Base-by-base conservation (phyloP, 2,797 vertebrate species). In the Manis pentadactyla region DNA sequence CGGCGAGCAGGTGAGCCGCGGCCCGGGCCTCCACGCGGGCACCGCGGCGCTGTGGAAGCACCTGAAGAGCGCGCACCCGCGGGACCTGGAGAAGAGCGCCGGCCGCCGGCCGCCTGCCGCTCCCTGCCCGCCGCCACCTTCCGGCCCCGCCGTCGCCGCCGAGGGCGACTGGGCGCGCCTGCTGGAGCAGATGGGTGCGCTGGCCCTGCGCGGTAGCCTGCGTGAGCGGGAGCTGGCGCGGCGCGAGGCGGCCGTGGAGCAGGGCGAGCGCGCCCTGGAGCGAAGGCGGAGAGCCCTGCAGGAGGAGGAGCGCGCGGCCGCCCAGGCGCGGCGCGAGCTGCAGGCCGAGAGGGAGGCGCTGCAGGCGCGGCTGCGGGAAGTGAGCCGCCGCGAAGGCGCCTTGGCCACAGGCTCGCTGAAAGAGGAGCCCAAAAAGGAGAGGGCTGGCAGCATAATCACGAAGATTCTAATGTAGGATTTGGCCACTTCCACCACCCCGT, bases 101-200 rank as follows among this genome's bases (percentile, higher is more conserved):
- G 31, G 59, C 2, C 27, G 31, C 8, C 29, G 57, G 39, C 37
- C 71, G 5, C 53, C 57, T 6, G 29, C 73, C 0, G 53, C 13
- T 1, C 39, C 39, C 27, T 17, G 31, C 19, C 61, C 1, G 4
- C 23, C 0, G 4, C 39, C n/a, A 3, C 64, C 39, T 1, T 31
- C 78, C 0, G 37, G 27, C 2, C 73, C 61, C 0, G n/a, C 69
- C 0, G 17, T 63, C 9, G 69, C 63, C 0, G 74, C 90, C 0
- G 96, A 96, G 75, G 95, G 97, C 31, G 96, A 96, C 74, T 97
- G 97, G 97, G 98, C 94, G 25, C 96, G 63, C 53, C 89, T 97
- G 71, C 53, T 97, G 79, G 95, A 97, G 83, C 93, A 95, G 83
- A 93, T 96, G 97, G 31, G 94, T 3, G 93, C 83, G 2, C 93